Evolutionary conservation across 1,140 invertebrate species (phyloP), one percentile per base, ranked within the genome.

Genomic region (Marisa cornuarietis): DNA sequence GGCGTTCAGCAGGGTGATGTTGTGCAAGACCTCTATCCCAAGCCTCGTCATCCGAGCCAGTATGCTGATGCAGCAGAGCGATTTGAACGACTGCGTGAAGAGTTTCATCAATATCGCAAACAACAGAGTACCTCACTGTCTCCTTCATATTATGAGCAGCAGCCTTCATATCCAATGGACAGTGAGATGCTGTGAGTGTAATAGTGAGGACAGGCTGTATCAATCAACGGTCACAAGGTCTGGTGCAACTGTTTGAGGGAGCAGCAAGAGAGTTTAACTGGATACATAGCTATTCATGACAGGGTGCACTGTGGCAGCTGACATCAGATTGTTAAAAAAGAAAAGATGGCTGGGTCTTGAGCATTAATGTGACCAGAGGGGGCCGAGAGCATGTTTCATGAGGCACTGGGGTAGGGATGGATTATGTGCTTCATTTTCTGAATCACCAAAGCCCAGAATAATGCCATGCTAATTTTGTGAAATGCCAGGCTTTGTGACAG

Each of bases 21-120:
- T 52, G 83, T 84, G 79, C 72, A 83, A 73, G 92, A 92, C 13
- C 91, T 92, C 71, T 90, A 93, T 61, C 90, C 93, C 65, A 90
- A 94, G 72, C 93, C 93, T 80, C 91, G 92, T 58, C 90, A 92
- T 18, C 91, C 90, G 83, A 91, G 90, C 82, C 90, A 90, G 88
- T 91, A 92, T 88, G 89, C 91, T 79, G 84, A 88, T 83, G 85
- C 81, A 83, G 96, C 97, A 87, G 95, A 96, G 8, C 93, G 97
- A 73, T 96, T 98, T 76, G 95, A 96, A 84, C 96, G 96, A 54
- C 97, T 98, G 95, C 96, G 97, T 85, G 96, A 97, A 89, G 97
- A 98, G 90, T 99, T 98, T 91, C 94, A 97, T 88, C 95, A 97
- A 88, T 98, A 97, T 91, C 93, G 96, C 76, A 93, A 96, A 63